Percentiles rank a stretch among this genome's conserved stretches.
Conservation (phyloP, 1,140 invertebrate species). For the Fopius arisanus region DNA sequence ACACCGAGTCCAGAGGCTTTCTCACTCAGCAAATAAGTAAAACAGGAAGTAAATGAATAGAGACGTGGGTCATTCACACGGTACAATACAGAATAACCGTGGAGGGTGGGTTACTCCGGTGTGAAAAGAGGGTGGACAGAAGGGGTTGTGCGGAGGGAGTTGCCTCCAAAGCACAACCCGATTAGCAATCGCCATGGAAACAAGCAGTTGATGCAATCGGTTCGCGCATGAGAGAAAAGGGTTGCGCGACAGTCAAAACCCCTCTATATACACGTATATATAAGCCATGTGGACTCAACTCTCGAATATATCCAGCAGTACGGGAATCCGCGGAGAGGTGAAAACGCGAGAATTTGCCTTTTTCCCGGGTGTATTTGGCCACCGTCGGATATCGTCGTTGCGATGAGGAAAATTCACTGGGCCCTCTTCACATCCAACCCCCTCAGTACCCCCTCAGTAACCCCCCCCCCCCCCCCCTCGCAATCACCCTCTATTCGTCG, state of each 20-base stretch:
- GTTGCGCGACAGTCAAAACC: constrained; percentile 37
- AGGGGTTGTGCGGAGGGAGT: constrained; percentile 47
- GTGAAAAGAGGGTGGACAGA: constrained; percentile 51
- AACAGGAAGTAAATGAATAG: neutral
- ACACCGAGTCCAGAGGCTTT: too few species aligned
- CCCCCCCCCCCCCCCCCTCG: neutral
- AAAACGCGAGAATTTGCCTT: constrained; percentile 31
- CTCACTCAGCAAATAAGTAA: neutral
- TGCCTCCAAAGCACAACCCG: constrained; percentile 56
- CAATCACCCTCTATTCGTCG: neutral
- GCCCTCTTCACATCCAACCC: neutral
- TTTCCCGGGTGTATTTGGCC: neutral
- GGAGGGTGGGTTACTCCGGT: constrained; percentile 9
- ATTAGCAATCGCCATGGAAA: constrained; percentile 72
- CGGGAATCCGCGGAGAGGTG: constrained; percentile 26
- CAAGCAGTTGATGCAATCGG: constrained; percentile 69
- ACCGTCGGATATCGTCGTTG: neutral
- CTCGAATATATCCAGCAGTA: neutral
- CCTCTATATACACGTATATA: constrained; percentile 30
- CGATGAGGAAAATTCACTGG: neutral
- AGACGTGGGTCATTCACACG: neutral
- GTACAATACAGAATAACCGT: constrained; percentile 29
- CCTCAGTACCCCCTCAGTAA: too few species aligned
- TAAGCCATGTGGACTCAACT: constrained; percentile 30
- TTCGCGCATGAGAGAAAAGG: constrained; percentile 59